These are phyloP conservation scores for Galeopterus variegatus DNA, from an alignment of 2,113 vertebrate species.

Conservation along the genomic window DNA sequence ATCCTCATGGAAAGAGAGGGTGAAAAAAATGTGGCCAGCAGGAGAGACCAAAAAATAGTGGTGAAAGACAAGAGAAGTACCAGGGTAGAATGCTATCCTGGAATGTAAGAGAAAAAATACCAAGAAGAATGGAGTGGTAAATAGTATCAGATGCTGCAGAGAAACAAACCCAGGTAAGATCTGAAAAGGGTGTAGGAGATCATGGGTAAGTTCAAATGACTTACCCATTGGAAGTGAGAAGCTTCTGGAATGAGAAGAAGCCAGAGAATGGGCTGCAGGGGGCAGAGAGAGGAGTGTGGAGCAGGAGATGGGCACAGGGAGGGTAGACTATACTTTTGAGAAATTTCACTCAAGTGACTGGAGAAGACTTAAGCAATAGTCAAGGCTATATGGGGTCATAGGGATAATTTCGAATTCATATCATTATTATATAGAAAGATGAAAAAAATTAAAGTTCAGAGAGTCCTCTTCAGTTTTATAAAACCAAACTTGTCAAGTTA, in stretches of 20 bases:
- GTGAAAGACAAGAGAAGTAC: not conserved
- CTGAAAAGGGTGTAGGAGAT: not conserved
- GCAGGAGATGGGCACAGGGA: not conserved
- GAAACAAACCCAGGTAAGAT: not conserved
- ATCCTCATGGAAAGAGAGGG: not conserved
- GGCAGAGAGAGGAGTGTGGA: not conserved
- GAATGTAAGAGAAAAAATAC: not conserved
- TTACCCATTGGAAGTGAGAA: no score
- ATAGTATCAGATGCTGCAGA: not conserved
- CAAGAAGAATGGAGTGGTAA: not conserved
- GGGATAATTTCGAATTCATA: not conserved
- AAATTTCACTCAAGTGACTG: not conserved
- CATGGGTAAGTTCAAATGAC: not conserved
- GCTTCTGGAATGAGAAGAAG: not conserved
- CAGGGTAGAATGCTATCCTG: not conserved
- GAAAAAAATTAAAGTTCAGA: not conserved
- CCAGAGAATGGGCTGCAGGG: not conserved
- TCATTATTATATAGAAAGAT: slow-evolving; percentile 3
- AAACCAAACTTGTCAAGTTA: slow-evolving; percentile 63
- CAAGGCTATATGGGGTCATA: not conserved
- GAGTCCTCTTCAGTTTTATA: slow-evolving; percentile 38
- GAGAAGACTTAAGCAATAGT: not conserved
- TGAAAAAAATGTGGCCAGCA: not conserved
- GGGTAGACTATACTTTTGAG: not conserved
- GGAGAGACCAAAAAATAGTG: not conserved